Evolutionary conservation across 2,797 vertebrate genomes (phyloP).

Genomic region (Sylvia borin): DNA sequence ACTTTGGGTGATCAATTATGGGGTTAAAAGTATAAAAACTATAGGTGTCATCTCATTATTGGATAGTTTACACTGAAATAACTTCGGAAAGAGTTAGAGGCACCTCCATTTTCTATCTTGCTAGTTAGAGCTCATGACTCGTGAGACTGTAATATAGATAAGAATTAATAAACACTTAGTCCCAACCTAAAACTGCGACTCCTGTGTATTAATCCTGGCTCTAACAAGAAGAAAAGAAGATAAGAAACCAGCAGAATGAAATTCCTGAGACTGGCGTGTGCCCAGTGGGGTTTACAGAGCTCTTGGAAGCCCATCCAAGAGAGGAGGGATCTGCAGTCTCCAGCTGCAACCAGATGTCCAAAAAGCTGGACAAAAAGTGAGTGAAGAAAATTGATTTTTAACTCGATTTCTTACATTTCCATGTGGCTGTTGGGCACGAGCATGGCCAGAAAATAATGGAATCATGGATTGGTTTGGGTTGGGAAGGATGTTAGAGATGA

Average conservation of each 20-base stretch:
- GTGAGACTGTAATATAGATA: no score
- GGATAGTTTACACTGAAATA: no score
- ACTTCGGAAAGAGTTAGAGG: no score
- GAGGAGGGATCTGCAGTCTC: not conserved
- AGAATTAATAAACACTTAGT: no score
- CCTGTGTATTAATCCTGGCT: no score
- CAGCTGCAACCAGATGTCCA: not conserved
- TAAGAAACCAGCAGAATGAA: not conserved
- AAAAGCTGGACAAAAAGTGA: not conserved
- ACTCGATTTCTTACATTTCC: fast-evolving
- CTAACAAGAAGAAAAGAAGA: no score
- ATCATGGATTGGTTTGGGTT: not conserved
- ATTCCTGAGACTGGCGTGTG: not conserved
- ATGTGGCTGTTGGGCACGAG: not conserved
- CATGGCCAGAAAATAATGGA: not conserved
- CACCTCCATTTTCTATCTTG: no score
- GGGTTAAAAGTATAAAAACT: no score
- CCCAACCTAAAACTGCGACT: no score
- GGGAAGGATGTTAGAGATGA: fast-evolving
- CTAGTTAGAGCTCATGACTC: no score
- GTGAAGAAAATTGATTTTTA: not conserved
- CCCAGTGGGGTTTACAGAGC: not conserved
- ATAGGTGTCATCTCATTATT: no score
- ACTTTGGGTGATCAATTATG: no score
- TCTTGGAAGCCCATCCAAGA: not conserved